Conservation (phyloP, 2,888 invertebrate genomes). For the Geophilus truncorum region DNA sequence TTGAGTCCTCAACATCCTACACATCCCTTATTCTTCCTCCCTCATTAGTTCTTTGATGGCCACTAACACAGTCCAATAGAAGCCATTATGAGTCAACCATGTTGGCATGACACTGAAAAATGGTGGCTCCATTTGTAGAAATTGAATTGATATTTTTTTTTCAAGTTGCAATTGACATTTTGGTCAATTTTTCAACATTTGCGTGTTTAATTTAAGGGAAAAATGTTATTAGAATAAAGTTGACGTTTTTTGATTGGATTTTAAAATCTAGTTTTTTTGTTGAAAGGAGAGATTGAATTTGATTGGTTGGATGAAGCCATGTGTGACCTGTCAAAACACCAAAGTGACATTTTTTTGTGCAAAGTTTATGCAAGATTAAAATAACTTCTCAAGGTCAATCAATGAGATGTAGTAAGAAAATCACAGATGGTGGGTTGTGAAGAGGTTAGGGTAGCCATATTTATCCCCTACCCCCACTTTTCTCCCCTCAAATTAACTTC, state of each 20-base stretch:
- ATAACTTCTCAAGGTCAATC: no score
- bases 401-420: no score
- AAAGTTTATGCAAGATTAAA: no score
- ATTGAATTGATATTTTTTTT: neutral
- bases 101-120: neutral
- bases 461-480: no score
- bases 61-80: neutral
- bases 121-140: neutral
- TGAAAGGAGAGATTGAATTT: neutral
- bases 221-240: neutral
- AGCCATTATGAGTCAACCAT: neutral
- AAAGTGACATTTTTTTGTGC: no score
- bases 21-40: neutral
- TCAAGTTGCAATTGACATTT: neutral
- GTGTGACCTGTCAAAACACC: no score
- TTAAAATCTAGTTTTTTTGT: neutral
- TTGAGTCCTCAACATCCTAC: neutral
- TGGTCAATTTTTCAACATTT: neutral
- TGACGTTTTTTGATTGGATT: neutral
- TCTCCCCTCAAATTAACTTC: no score
- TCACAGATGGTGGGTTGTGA: no score
- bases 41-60: neutral
- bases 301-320: neutral
- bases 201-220: neutral
- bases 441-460: no score